Conservation (phyloP, 2,797 vertebrate species). For the Eupleurogrammus muticus region DNA sequence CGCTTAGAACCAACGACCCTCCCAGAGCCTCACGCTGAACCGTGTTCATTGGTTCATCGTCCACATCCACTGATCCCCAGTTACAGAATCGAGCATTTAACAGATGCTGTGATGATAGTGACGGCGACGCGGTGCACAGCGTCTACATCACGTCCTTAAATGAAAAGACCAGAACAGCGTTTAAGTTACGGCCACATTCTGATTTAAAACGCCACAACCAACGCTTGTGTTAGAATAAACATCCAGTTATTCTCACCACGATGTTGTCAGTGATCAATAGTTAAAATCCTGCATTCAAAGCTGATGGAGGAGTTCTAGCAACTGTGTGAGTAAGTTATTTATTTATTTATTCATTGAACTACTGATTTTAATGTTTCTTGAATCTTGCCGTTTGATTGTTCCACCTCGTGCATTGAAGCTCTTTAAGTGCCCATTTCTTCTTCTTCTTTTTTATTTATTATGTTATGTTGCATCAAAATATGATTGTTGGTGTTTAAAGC, state of each 20-base stretch:
- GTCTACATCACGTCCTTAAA: slow-evolving; percentile 26
- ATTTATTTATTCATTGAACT: slow-evolving; percentile 17
- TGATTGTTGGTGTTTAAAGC: slow-evolving; percentile 43
- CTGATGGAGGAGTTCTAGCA: neutral
- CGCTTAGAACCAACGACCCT: neutral
- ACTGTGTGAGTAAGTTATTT: slow-evolving; percentile 15
- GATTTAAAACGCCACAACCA: neutral
- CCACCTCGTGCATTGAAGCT: slow-evolving; percentile 69
- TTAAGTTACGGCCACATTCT: neutral
- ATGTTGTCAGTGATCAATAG: neutral
- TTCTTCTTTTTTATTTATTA: slow-evolving; percentile 47
- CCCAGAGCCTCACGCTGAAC: neutral
- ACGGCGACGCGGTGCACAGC: neutral
- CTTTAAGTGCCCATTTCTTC: slow-evolving; percentile 70
- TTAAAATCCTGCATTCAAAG: slow-evolving; percentile 1
- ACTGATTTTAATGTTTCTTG: slow-evolving; percentile 15
- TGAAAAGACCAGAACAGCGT: neutral
- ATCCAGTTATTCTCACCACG: slow-evolving; percentile 14
- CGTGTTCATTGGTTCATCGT: too few relatives aligned
- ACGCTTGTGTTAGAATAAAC: slow-evolving; percentile 16
- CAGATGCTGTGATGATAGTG: slow-evolving; percentile 10
- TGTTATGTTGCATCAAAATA: slow-evolving; percentile 31
- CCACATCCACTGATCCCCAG: too few relatives aligned
- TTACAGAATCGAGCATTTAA: slow-evolving; percentile 35
- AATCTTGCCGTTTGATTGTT: slow-evolving; percentile 66